Conservation (phyloP, 2,797 vertebrate genomes). For the Tinamus major region DNA sequence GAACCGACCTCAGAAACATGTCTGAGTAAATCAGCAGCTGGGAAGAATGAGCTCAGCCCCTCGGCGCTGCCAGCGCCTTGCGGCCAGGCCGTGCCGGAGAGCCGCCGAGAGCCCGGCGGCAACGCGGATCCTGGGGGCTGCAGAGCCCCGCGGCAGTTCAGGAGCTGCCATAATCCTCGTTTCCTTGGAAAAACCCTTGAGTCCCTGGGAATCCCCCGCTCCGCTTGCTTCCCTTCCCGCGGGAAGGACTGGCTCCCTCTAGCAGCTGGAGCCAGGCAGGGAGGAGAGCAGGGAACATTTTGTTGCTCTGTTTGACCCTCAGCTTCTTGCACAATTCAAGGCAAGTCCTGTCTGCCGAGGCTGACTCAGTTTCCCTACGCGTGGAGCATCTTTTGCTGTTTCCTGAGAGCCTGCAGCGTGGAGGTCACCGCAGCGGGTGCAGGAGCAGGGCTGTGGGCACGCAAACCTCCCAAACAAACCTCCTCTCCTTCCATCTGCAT, state of each 20-base stretch:
- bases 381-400: background rate
- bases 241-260: background rate
- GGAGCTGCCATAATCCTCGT: background rate
- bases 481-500: too few relatives aligned
- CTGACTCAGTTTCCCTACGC: slow-evolving; percentile 7
- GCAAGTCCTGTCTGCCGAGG: background rate
- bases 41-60: slow-evolving; percentile 26
- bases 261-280: background rate
- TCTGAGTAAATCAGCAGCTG: slow-evolving; percentile 9
- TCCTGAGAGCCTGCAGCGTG: accelerated
- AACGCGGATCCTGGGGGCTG: background rate
- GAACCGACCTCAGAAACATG: slow-evolving; percentile 31
- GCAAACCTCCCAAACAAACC: background rate
- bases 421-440: background rate
- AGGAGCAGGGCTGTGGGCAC: too few relatives aligned
- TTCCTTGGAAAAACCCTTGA: background rate
- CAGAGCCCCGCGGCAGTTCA: background rate
- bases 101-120: accelerated
- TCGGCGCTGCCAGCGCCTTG: background rate
- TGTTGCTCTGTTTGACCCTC: background rate
- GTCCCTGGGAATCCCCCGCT: background rate
- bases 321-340: background rate
- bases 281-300: background rate
- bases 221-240: background rate
- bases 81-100: accelerated